A percentile compares a stretch with the other conserved stretches of the same genome.
phyloP scores from a whole-genome alignment of 1,140 invertebrate genomes.

The Thrips palmi region DNA sequence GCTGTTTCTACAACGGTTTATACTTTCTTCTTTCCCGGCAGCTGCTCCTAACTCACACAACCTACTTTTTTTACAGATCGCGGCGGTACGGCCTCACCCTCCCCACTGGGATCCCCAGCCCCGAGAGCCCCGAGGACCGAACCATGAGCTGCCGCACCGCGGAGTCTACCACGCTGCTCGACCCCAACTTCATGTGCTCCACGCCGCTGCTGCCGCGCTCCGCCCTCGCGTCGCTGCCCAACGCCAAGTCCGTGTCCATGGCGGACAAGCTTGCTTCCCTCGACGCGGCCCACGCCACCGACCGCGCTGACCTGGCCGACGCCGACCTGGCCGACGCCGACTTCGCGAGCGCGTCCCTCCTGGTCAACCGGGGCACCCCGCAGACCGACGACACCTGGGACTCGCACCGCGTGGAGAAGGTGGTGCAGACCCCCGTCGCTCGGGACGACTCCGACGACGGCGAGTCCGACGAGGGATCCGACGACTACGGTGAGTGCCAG shows the following conservation, averaged over 20 bases:
- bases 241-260: too few species aligned
- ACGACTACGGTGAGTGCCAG: not conserved
- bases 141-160: too few species aligned
- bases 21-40: too few species aligned
- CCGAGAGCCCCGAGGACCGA: too few species aligned
- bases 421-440: conserved; percentile 1
- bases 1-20: too few species aligned
- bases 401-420: conserved; percentile 14
- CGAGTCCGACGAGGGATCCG: not conserved
- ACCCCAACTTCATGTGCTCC: not conserved
- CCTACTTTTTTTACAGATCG: too few species aligned
- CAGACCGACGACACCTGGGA: conserved; percentile 17
- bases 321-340: conserved; percentile 7
- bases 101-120: conserved; percentile 19
- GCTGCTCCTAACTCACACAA: too few species aligned
- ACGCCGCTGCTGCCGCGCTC: not conserved
- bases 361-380: not conserved
- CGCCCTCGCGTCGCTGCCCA: too few species aligned
- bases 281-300: conserved; percentile 4
- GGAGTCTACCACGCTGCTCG: conserved; percentile 2
- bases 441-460: not conserved
- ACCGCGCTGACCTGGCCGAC: conserved; percentile 7
- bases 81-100: conserved; percentile 19
- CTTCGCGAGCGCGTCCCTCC: conserved; percentile 7
- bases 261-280: too few species aligned